A percentile compares a stretch with the other conserved stretches of the same genome.
These are phyloP conservation scores for Miltochrista miniata DNA, from an alignment of 2,888 invertebrate genomes.

Conservation along the genomic window DNA sequence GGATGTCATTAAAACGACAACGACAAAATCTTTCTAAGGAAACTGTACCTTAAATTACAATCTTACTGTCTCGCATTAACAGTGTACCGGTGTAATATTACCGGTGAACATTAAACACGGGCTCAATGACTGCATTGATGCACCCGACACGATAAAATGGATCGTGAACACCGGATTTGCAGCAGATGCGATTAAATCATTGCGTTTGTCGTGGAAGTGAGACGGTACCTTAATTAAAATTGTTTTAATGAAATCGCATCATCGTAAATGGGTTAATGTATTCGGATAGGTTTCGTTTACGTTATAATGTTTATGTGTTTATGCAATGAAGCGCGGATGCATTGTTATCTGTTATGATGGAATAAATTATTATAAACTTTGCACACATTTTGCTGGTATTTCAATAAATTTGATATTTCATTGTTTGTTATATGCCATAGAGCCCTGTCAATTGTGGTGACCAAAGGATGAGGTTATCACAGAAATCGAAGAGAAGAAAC, in stretches of 20 bases:
- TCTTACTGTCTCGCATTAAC: slow-evolving; percentile 46
- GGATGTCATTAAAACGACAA: not conserved
- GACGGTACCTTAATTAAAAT: slow-evolving; percentile 64
- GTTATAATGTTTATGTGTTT: slow-evolving; percentile 7
- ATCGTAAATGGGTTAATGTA: slow-evolving; percentile 57
- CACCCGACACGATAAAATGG: slow-evolving; percentile 63
- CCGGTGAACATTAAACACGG: slow-evolving; percentile 53
- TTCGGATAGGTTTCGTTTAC: slow-evolving; percentile 47
- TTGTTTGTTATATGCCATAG: no score
- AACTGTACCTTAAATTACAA: slow-evolving; percentile 41
- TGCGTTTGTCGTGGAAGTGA: slow-evolving; percentile 53
- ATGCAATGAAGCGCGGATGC: slow-evolving; percentile 6
- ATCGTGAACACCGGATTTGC: slow-evolving; percentile 67
- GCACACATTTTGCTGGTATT: not conserved
- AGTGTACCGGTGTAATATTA: slow-evolving; percentile 54
- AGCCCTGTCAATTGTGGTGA: no score
- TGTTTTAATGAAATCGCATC: slow-evolving; percentile 52
- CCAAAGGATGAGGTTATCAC: no score
- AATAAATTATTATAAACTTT: not conserved
- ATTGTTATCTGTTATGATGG: not conserved
- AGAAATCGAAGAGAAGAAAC: no score
- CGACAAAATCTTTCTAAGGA: slow-evolving; percentile 12
- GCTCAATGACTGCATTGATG: slow-evolving; percentile 64
- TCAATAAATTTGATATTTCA: not conserved
- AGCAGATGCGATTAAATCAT: slow-evolving; percentile 37